Percentiles rank a stretch among this genome's conserved stretches.
These are phyloP conservation scores for Ormyrus nitidulus DNA, from an alignment of 2,888 invertebrate genomes.

Conservation along the genomic window DNA sequence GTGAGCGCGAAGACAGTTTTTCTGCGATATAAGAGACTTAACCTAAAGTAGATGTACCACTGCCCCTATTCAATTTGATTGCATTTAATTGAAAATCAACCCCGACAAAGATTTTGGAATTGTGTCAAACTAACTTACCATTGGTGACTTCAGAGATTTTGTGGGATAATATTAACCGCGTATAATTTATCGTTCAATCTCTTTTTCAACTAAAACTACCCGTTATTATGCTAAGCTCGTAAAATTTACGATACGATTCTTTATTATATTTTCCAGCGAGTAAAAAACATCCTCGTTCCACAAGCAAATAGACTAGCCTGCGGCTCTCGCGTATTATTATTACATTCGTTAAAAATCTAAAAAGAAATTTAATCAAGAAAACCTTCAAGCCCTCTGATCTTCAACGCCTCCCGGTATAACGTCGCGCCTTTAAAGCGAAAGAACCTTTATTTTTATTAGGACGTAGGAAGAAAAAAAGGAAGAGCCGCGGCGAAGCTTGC, in stretches of 20 bases:
- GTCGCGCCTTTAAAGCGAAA: neutral
- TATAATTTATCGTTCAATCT: no score
- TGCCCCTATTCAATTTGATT: constrained; percentile 2
- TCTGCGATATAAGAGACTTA: constrained; percentile 12
- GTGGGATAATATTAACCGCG: neutral
- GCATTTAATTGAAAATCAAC: constrained; percentile 29
- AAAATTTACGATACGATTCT: no score
- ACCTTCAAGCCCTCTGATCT: no score
- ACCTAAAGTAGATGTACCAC: constrained; percentile 1
- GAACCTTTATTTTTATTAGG: neutral
- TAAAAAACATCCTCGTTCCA: no score
- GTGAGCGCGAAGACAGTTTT: constrained; percentile 2
- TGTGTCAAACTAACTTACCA: neutral
- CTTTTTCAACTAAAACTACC: no score
- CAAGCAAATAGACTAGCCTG: no score
- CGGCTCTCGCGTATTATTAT: no score
- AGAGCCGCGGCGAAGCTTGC: neutral
- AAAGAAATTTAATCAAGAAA: no score
- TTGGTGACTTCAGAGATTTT: neutral
- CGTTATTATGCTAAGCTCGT: no score
- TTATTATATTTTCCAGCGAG: no score
- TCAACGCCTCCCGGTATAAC: no score
- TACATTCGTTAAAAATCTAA: no score
- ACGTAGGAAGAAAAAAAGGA: neutral
- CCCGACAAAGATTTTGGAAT: neutral